These are phyloP conservation scores for Micropoecilia bifurca DNA, from an alignment of 2,797 vertebrate genomes.

Conservation along the genomic window DNA sequence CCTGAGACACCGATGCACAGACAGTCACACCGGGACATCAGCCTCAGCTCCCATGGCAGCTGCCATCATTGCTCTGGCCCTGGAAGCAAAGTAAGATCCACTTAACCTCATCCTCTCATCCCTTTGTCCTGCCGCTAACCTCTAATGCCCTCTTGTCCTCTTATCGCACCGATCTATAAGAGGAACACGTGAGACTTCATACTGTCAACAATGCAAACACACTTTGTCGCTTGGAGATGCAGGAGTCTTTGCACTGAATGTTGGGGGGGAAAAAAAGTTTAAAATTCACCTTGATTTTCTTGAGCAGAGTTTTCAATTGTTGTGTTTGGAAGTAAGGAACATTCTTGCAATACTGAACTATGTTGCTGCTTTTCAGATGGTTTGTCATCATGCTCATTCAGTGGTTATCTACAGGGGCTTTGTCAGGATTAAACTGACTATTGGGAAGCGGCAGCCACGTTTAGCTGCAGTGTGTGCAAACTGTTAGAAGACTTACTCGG, in stretches of 20 bases:
- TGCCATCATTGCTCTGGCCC: conserved; percentile 94
- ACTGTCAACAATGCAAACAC: not conserved
- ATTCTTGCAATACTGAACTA: not conserved
- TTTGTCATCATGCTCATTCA: conserved; percentile 4
- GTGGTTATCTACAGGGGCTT: not conserved
- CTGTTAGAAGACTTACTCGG: not conserved
- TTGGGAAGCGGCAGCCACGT: conserved; percentile 3
- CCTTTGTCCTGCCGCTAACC: conserved; percentile 44
- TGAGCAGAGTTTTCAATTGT: not conserved
- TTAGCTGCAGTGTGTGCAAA: conserved; percentile 3
- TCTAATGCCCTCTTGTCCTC: conserved; percentile 45
- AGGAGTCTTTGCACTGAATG: not conserved
- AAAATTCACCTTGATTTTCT: not conserved
- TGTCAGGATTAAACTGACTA: conserved; percentile 1
- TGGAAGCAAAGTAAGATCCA: conserved; percentile 97
- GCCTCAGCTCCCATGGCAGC: conserved; percentile 99
- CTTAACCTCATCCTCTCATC: conserved; percentile 67
- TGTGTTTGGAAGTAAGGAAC: not conserved
- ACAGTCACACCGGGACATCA: conserved; percentile 98
- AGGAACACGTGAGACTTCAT: conserved; percentile 35
- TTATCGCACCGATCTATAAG: conserved; percentile 29
- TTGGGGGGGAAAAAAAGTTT: no score
- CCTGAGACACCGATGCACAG: conserved; percentile 96
- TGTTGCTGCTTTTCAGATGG: not conserved
- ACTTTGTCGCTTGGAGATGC: conserved; percentile 7